These are phyloP conservation scores for Nesoenas mayeri DNA, from an alignment of 2,113 vertebrate genomes.

Conservation along the genomic window DNA sequence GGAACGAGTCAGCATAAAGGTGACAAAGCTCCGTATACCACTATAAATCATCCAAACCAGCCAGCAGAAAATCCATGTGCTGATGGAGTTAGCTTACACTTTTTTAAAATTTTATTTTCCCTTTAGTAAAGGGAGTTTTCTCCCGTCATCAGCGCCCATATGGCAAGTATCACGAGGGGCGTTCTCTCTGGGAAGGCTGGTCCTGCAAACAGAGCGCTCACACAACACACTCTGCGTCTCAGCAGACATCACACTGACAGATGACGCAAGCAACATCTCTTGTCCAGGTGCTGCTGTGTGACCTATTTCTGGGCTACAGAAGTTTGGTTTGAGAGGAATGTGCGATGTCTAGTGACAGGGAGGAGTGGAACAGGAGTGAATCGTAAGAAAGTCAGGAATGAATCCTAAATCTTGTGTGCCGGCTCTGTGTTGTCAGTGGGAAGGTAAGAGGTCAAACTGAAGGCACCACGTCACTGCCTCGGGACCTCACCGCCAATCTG, in stretches of 20 bases:
- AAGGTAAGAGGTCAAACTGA: neutral
- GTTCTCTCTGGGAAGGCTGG: neutral
- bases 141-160: neutral
- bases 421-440: neutral
- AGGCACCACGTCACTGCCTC: neutral
- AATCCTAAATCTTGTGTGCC: neutral
- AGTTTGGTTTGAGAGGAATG: neutral
- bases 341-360: neutral
- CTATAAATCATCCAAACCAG: conserved; percentile 15
- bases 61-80: neutral
- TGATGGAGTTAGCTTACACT: neutral
- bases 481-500: neutral
- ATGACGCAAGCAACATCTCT: neutral
- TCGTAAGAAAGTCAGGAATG: neutral
- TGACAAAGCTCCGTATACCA: conserved; percentile 3
- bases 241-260: neutral
- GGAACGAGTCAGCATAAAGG: conserved; percentile 37
- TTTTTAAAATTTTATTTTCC: neutral
- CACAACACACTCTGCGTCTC: neutral
- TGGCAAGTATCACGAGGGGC: neutral
- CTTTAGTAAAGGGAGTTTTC: neutral
- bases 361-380: neutral
- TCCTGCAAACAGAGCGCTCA: fast-evolving
- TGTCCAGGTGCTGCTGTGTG: neutral
- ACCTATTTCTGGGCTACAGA: neutral